Conservation (phyloP, 1,140 invertebrate genomes). For the Arion vulgaris region DNA sequence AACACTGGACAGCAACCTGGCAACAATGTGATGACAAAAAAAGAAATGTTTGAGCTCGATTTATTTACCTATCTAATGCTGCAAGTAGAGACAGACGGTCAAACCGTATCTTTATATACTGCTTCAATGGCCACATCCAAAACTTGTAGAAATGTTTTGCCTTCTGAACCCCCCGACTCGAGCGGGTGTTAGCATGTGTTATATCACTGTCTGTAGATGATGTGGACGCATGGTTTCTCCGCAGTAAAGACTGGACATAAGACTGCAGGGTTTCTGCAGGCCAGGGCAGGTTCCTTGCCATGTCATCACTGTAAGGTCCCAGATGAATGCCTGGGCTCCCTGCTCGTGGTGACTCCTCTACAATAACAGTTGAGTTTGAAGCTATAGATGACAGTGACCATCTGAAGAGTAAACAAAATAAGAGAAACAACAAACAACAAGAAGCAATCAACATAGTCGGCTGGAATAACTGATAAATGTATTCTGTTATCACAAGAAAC, state of each 20-base stretch:
- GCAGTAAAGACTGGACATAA: conserved; percentile 56
- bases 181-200: conserved; percentile 72
- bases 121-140: conserved; percentile 79
- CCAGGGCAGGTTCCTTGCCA: conserved; percentile 7
- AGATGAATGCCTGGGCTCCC: conserved; percentile 24
- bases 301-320: neutral
- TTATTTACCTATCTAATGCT: conserved; percentile 85
- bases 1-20: too few relatives aligned
- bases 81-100: conserved; percentile 93
- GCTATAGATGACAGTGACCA: conserved; percentile 42
- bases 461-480: too few relatives aligned
- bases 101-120: conserved; percentile 81
- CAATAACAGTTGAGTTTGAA: conserved; percentile 42
- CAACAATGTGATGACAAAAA: too few relatives aligned
- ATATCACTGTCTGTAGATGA: conserved; percentile 60
- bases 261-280: conserved; percentile 45
- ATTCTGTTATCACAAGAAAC: too few relatives aligned
- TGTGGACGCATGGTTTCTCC: conserved; percentile 53
- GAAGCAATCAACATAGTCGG: neutral
- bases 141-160: conserved; percentile 87
- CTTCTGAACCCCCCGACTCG: conserved; percentile 70
- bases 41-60: too few relatives aligned
- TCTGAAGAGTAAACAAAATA: conserved; percentile 32
- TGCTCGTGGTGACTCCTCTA: conserved; percentile 38
- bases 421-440: neutral